phyloP scores from a whole-genome alignment of 2,113 vertebrate genomes.

The Gila orcuttii region DNA sequence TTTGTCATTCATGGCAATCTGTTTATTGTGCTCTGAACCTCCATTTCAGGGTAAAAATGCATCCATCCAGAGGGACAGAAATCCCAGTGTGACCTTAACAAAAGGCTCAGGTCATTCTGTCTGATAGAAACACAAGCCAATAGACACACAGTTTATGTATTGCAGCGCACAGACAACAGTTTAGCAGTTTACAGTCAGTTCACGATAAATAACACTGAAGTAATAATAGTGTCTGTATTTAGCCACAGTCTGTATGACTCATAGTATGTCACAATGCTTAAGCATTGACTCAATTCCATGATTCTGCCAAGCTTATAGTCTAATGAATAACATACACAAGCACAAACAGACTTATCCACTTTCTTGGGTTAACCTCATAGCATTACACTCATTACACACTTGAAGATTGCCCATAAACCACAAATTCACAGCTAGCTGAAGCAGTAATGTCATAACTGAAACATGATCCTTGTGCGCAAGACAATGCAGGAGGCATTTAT shows the following conservation, averaged over 20 bases:
- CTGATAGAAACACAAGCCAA: constrained; percentile 15
- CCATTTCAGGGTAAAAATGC: background rate
- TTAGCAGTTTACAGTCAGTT: constrained; percentile 16
- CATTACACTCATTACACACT: background rate
- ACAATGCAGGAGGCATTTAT: background rate
- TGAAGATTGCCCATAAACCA: background rate
- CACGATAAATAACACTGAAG: constrained; percentile 37
- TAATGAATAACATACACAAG: background rate
- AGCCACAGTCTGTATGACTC: constrained; percentile 17
- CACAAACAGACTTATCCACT: background rate
- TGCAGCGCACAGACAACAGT: background rate
- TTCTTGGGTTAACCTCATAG: background rate
- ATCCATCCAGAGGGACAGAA: background rate
- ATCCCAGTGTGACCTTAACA: constrained; percentile 25
- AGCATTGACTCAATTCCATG: constrained; percentile 8
- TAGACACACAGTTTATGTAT: background rate
- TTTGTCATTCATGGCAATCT: constrained; percentile 2
- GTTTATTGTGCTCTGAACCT: background rate
- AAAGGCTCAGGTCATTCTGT: constrained; percentile 20
- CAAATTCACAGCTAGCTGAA: constrained; percentile 9
- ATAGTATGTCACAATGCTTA: background rate
- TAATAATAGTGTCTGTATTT: constrained; percentile 22
- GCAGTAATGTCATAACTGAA: background rate
- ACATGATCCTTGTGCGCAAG: background rate
- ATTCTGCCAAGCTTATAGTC: background rate